Percentiles rank a stretch among this genome's conserved stretches.
Conservation (phyloP, 2,888 invertebrate species). For the Microdon myrmicae region DNA sequence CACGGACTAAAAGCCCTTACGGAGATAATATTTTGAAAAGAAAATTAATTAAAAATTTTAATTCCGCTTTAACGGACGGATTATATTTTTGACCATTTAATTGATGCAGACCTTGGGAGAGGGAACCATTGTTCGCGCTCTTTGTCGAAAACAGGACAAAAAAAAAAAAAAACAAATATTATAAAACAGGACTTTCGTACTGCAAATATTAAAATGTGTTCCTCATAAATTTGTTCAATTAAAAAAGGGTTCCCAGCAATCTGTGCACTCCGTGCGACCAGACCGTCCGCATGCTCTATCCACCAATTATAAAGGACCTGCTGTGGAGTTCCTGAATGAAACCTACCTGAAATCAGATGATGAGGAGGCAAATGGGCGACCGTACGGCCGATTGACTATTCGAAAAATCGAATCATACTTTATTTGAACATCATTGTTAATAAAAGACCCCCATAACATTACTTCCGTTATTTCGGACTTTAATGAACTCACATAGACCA, state of each 20-base stretch:
- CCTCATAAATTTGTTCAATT: conserved; percentile 33
- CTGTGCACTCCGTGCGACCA: conserved; percentile 20
- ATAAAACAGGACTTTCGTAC: no score
- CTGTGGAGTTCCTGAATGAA: no score
- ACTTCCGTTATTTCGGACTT: no score
- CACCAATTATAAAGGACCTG: no score
- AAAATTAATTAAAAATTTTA: conserved; percentile 46
- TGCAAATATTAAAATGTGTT: conserved; percentile 33
- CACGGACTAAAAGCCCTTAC: conserved; percentile 7
- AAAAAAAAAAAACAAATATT: conserved; percentile 11
- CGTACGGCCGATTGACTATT: no score
- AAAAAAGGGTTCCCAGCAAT: conserved; percentile 22
- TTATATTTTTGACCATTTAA: conserved; percentile 28
- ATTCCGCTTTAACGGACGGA: conserved; percentile 26
- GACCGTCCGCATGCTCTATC: no score
- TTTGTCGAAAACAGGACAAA: neutral
- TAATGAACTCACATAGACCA: no score
- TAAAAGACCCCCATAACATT: no score
- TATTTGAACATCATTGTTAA: no score
- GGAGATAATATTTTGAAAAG: conserved; percentile 33
- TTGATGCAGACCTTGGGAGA: neutral
- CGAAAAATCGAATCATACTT: no score
- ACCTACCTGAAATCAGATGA: no score
- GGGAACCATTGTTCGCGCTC: neutral
- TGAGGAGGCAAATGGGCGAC: no score